These are phyloP conservation scores for Enteromius treurensis DNA, from an alignment of 2,797 vertebrate species.

Conservation along the genomic window DNA sequence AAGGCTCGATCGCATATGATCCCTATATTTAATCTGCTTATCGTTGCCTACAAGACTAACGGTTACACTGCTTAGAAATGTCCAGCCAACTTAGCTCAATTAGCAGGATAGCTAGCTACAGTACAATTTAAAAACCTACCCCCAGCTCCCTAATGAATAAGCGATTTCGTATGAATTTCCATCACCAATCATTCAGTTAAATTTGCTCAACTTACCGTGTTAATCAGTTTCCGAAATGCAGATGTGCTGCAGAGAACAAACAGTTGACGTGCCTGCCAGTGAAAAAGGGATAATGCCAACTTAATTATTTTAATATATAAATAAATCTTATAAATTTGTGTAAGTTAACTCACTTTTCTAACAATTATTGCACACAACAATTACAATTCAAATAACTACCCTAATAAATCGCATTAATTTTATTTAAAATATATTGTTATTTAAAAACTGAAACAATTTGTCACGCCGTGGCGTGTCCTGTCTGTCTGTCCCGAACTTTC, in stretches of 20 bases:
- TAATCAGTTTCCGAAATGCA: conserved; percentile 15
- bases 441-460: too few relatives aligned
- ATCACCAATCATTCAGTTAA: neutral
- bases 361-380: too few relatives aligned
- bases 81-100: neutral
- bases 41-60: neutral
- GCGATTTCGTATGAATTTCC: conserved; percentile 8
- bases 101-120: neutral
- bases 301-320: too few relatives aligned
- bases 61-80: neutral
- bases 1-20: neutral
- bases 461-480: too few relatives aligned
- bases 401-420: too few relatives aligned
- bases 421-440: too few relatives aligned
- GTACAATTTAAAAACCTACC: conserved; percentile 19
- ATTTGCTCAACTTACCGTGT: neutral
- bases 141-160: neutral
- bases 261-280: neutral
- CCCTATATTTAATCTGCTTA: neutral
- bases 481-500: too few relatives aligned
- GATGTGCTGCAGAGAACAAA: neutral
- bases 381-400: too few relatives aligned
- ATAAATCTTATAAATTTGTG: too few relatives aligned
- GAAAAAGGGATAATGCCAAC: too few relatives aligned
- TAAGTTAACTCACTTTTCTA: too few relatives aligned